A percentile compares a stretch with the other conserved stretches of the same genome.
Evolutionary conservation across 2,113 vertebrate genomes (phyloP).

Genomic region (Ascaphus truei): DNA sequence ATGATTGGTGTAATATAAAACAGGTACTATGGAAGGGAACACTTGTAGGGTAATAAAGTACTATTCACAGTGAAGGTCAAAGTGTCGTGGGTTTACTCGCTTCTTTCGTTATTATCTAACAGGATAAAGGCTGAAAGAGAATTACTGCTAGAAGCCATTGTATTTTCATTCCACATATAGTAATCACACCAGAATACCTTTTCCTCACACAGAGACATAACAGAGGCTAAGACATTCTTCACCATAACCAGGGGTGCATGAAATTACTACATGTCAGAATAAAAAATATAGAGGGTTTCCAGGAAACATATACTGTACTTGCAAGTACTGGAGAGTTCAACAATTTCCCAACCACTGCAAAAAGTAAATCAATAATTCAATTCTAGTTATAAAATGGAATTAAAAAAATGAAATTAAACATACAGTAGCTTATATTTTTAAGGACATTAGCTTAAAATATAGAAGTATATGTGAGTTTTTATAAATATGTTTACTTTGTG

Average conservation of each 20-base stretch:
- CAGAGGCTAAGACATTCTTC: conserved; percentile 7
- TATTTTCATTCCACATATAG: not conserved
- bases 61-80: not conserved
- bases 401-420: too few relatives aligned
- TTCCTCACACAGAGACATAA: conserved; percentile 6
- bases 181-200: not conserved
- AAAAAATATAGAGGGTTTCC: conserved; percentile 3
- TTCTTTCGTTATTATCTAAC: not conserved
- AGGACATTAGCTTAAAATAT: too few relatives aligned
- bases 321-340: not conserved
- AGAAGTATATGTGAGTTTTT: too few relatives aligned
- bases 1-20: too few relatives aligned
- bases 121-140: not conserved
- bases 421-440: too few relatives aligned
- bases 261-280: conserved; percentile 21
- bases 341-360: not conserved
- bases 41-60: too few relatives aligned
- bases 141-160: not conserved
- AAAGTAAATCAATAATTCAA: not conserved
- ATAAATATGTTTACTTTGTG: too few relatives aligned
- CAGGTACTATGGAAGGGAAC: too few relatives aligned
- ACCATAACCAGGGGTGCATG: conserved; percentile 21
- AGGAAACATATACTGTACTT: conserved; percentile 6
- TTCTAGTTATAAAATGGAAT: not conserved
- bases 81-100: not conserved